Evolutionary conservation across 2,888 invertebrate species (phyloP).

Genomic region (Ethmia dodecea): DNA sequence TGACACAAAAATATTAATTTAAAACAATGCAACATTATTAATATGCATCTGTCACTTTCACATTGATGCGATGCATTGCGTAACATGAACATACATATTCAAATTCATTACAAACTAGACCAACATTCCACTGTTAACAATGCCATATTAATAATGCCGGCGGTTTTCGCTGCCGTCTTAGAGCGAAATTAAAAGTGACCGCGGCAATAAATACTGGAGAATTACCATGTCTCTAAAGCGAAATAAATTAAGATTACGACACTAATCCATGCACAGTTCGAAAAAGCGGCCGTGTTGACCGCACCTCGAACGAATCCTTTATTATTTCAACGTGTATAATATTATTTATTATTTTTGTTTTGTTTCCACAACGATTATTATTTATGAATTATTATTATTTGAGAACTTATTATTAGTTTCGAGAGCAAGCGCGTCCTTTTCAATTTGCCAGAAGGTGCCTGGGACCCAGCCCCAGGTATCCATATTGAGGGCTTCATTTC

Average conservation of each 20-base stretch:
- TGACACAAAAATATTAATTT: too few relatives aligned
- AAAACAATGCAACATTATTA: too few relatives aligned
- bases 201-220: too few relatives aligned
- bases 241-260: slow-evolving; percentile 8
- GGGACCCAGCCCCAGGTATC: slow-evolving; percentile 43
- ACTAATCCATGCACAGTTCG: slow-evolving; percentile 12
- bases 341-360: slow-evolving; percentile 74
- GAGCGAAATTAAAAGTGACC: too few relatives aligned
- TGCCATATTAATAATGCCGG: too few relatives aligned
- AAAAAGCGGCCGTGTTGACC: slow-evolving; percentile 36
- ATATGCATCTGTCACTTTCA: too few relatives aligned
- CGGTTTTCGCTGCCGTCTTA: too few relatives aligned
- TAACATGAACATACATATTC: too few relatives aligned
- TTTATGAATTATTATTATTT: slow-evolving; percentile 78
- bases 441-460: slow-evolving; percentile 74
- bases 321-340: slow-evolving; percentile 73
- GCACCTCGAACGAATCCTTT: slow-evolving; percentile 60
- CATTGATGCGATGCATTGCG: too few relatives aligned
- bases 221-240: too few relatives aligned
- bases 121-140: too few relatives aligned
- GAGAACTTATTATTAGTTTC: slow-evolving; percentile 72
- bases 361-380: slow-evolving; percentile 72
- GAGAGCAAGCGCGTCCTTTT: slow-evolving; percentile 70
- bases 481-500: slow-evolving; percentile 28
- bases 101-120: too few relatives aligned